Evolutionary conservation across 2,113 vertebrate genomes (phyloP), one percentile per base, ranked within the genome.

Genomic region (Carettochelys insculpta): DNA sequence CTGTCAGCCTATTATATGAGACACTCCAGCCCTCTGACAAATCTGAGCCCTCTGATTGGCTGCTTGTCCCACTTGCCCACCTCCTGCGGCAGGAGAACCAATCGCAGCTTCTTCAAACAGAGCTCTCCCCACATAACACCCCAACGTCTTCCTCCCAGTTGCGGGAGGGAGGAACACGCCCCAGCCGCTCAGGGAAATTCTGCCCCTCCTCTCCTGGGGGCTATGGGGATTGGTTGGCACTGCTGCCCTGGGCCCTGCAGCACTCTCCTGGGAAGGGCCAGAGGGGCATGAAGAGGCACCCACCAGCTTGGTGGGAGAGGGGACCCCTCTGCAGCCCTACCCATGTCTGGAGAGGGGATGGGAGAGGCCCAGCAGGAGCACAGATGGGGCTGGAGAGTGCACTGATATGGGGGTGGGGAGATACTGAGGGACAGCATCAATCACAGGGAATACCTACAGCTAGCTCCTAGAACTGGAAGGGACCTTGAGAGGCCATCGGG

Each of bases 81-180:
- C 16, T 38, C 61, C 61, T 68, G 61, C 4, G n/a, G 61, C n/a
- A 10, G 17, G 38, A 68, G 61, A 68, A 38, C 61, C n/a, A 68
- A 38, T 20, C 61, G 38, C 4, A 11, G n/a, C 17, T 38, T 17
- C 61, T 65, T 65, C 61, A n/a, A 16, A 17, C 16, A n/a, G 34
- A 65, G 34, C 61, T 65, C 58, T 5, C 14, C 3, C 14, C 29
- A n/a, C 58, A 61, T 61, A n/a, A 61, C 31, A 65, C n/a, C 34
- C 58, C 34, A 65, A 20, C 29, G 29, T 12, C 29, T 13, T 58
- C 56, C 29, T 58, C 56, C 29, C 29, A 7, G 34, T 19, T 6
- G 4, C 4, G 34, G 31, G 17, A n/a, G 7, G 8, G 34, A 4
- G 8, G 8, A 4, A 7, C 58, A 19, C 14, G 34, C 7, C 2